Evolutionary conservation across 1,140 invertebrate genomes (phyloP), one percentile per base, ranked within the genome.

Genomic region (Leguminivora glycinivorella): DNA sequence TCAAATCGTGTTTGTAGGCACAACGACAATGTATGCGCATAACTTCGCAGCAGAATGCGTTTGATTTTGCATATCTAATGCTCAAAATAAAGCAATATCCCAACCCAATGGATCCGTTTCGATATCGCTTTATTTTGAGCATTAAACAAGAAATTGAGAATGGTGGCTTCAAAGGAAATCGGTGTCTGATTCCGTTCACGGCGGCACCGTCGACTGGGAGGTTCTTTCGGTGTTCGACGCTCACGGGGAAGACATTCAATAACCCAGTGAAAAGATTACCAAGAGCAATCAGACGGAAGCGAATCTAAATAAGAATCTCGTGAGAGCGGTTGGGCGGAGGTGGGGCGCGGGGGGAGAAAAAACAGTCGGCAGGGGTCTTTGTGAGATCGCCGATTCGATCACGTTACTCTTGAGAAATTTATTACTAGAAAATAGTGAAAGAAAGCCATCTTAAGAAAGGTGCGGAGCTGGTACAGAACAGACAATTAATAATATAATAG

Each of bases 271-370:
- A 91, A 91, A 91, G 88, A 91, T 91, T 90, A 91, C 87, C 75
- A 85, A 89, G 88, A 89, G 89, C 89, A 90, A 91, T 91, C 89
- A 91, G 88, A 90, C 84, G 89, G 86, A 91, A 91, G 88, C 88
- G 85, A 91, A 91, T 90, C 89, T 91, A 91, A 91, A 91, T 91
- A 90, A 90, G 88, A 91, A 90, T 90, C 89, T 91, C 85, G 81
- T 85, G 83, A 84, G 87, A 89, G 86, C 84, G 86, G 83, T 81
- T 74, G 83, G 83, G 80, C 72, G 73, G 72, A 75, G 82, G 80
- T 79, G 82, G 80, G 77, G 76, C 71, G 73, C 71, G 72, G 76
- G 75, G 81, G 83, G 75, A 77, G 79, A 84, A 85, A 83, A 89
- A 89, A 89, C 84, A 91, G 82, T 87, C 82, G 85, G 77, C 78